These are phyloP conservation scores for Dyspetes luteomarginatus DNA, from an alignment of 2,888 invertebrate genomes.

Conservation along the genomic window DNA sequence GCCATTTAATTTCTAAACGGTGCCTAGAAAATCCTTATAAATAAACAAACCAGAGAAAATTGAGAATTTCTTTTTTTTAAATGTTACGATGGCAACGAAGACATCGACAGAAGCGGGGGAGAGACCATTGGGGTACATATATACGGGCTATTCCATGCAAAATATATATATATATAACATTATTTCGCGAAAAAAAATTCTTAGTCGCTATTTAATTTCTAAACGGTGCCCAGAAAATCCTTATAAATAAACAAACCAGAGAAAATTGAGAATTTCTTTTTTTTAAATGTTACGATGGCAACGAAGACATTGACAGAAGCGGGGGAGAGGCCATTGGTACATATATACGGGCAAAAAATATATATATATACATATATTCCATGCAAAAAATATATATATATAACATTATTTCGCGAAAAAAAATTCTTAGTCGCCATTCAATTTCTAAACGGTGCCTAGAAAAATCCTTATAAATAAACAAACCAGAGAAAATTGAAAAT, in stretches of 20 bases:
- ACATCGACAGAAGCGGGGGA: constrained; percentile 44
- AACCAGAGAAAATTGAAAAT: neutral
- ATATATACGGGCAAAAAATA: neutral
- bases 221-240: no score
- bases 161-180: constrained; percentile 1
- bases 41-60: no score
- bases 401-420: neutral
- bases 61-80: no score
- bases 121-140: constrained; percentile 5
- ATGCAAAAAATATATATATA: neutral
- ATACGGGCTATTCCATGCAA: neutral
- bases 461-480: neutral
- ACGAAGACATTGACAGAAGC: constrained; percentile 37
- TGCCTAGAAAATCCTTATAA: no score
- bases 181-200: no score
- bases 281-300: no score
- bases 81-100: no score
- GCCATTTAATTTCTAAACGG: no score
- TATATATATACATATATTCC: neutral
- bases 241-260: no score
- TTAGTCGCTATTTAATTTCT: no score
- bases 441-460: no score
- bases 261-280: no score
- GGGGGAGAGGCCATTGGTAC: constrained; percentile 30
- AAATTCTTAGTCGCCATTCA: neutral